Evolutionary conservation across 2,113 vertebrate species (phyloP), one percentile per base, ranked within the genome.

Genomic region (Hippopotamus amphibius): DNA sequence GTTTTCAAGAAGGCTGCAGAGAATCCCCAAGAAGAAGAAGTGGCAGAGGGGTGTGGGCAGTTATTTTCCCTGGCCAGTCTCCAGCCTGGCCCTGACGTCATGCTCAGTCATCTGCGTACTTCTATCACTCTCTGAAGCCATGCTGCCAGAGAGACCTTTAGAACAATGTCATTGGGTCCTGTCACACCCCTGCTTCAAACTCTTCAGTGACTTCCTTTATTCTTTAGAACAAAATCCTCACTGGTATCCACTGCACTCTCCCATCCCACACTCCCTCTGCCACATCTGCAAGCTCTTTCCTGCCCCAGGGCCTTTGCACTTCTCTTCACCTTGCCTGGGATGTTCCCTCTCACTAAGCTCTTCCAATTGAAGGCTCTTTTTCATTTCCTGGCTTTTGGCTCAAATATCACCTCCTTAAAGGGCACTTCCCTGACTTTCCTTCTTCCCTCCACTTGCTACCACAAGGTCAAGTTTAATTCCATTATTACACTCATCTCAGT

Each of bases 1-100:
- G 13, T 26, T 92, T 96, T 95, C 55, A 46, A 19, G 63, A 95
- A 84, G 53, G 61, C 17, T 66, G 6, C 79, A 12, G 19, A 66
- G 26, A 66, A 61, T 28, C 68, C 2, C 28, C 57, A 43, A 24
- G 46, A 59, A 12, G 30, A 5, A 22, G 46, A 28, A 43, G 43
- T 19, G 41, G 19, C 11, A 12, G 59, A 13, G 11, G 8, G 6
- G 7, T n/a, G 2, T 7, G 14, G 30, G 13, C 53, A 33, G 37
- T 50, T 22, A 28, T 9, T 9, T 2, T 3, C 57, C 33, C 8
- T 21, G 41, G 26, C 80, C 48, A 9, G 15, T 59, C 43, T 26
- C 26, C 37, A 43, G 28, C 22, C 46, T 71, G 77, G 77, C 50
- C 43, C 77, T 5, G 24, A 33, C 26, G 30, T 48, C 33, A 24